Conservation (phyloP, 2,797 vertebrate genomes). For the Periophthalmus magnuspinnatus region DNA sequence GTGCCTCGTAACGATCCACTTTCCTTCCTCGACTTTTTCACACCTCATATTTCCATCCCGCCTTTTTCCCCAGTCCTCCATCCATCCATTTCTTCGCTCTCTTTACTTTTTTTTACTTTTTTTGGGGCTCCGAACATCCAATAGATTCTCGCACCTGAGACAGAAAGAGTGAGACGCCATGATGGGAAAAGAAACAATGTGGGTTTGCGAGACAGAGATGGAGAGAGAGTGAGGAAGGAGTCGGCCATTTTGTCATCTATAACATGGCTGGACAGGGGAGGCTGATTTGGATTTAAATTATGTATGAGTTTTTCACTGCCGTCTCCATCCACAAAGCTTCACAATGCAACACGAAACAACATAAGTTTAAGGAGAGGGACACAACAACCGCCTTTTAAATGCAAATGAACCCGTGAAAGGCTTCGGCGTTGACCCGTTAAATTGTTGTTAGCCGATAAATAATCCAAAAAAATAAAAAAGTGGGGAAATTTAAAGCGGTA, state of each 20-base stretch:
- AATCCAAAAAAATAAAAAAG: slow-evolving; percentile 40
- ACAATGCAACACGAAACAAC: slow-evolving; percentile 54
- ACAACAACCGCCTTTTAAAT: slow-evolving; percentile 58
- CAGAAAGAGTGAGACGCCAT: slow-evolving; percentile 12
- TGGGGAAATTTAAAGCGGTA: slow-evolving; percentile 44
- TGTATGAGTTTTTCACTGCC: slow-evolving; percentile 68
- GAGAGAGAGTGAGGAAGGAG: slow-evolving; percentile 5
- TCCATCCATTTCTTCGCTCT: slow-evolving; percentile 25
- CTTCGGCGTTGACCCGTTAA: slow-evolving; percentile 54
- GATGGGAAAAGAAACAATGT: slow-evolving; percentile 10
- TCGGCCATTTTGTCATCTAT: slow-evolving; percentile 69
- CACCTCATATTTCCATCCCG: not conserved
- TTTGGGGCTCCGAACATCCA: slow-evolving; percentile 34
- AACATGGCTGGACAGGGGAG: slow-evolving; percentile 65
- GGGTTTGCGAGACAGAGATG: slow-evolving; percentile 11
- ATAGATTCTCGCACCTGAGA: slow-evolving; percentile 41
- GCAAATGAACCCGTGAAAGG: slow-evolving; percentile 61
- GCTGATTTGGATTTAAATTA: slow-evolving; percentile 77
- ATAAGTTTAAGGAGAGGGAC: slow-evolving; percentile 51
- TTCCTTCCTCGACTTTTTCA: slow-evolving; percentile 1
- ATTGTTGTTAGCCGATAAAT: slow-evolving; percentile 56
- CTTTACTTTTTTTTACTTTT: too few relatives aligned
- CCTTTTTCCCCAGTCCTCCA: slow-evolving; percentile 20
- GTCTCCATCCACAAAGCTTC: slow-evolving; percentile 63
- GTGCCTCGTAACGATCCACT: too few relatives aligned